Conservation (phyloP, 2,888 invertebrate species). For the Prenolepis imparis region DNA sequence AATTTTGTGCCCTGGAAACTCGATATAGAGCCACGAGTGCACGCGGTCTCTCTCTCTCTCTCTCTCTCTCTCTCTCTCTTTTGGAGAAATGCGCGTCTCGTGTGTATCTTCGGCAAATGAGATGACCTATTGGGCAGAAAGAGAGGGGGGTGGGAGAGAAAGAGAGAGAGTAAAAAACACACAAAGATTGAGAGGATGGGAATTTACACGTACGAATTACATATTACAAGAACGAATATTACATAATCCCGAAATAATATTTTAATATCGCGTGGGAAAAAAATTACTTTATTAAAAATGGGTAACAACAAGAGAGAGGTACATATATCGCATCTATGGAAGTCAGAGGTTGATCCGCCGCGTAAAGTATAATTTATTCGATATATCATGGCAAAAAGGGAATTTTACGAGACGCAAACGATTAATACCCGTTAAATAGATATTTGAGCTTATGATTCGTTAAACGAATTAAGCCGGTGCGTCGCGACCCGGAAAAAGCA, state of each 20-base stretch:
- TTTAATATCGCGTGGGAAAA: not conserved
- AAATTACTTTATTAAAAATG: not conserved
- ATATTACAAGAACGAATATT: not conserved
- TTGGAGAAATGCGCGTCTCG: constrained; percentile 16
- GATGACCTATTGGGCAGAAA: not conserved
- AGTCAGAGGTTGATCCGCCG: not conserved
- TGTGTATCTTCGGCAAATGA: constrained; percentile 19
- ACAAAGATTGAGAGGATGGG: not conserved
- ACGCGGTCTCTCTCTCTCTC: constrained; percentile 43
- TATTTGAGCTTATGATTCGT: constrained; percentile 35
- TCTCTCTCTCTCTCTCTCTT: constrained; percentile 32
- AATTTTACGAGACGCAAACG: not conserved
- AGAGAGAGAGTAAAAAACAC: not conserved
- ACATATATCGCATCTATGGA: not conserved
- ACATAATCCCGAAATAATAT: not conserved
- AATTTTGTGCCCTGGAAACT: constrained; percentile 63
- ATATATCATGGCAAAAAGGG: not conserved
- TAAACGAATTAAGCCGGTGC: constrained; percentile 15
- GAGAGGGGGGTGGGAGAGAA: not conserved
- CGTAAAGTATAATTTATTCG: not conserved
- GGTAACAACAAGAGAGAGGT: not conserved
- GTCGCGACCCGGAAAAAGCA: constrained; percentile 46
- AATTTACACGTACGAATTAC: not conserved
- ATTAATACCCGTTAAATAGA: constrained; percentile 38
- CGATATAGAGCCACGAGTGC: constrained; percentile 64